Evolutionary conservation across 1,140 invertebrate genomes (phyloP).

Genomic region (Oedothorax gibbosus): DNA sequence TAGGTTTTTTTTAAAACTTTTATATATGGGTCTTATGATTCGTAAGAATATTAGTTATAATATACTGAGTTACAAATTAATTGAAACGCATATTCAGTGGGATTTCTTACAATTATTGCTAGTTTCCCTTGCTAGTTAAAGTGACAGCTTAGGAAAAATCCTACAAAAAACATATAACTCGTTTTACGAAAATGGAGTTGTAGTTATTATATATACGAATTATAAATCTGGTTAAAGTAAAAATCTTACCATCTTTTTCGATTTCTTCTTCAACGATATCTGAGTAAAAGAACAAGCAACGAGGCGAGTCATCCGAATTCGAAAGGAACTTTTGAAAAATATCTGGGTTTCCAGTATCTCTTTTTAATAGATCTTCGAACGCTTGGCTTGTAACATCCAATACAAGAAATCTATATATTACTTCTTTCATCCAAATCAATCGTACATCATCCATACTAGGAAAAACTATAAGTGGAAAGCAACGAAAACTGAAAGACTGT

Average conservation of each 20-base stretch:
- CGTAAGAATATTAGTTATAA: no score
- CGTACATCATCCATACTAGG: constrained; percentile 16
- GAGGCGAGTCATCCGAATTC: neutral
- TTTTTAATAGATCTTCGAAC: constrained; percentile 32
- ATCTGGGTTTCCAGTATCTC: neutral
- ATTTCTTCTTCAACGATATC: constrained; percentile 44
- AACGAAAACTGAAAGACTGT: neutral
- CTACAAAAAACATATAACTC: no score
- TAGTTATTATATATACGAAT: no score
- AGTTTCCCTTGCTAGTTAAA: no score
- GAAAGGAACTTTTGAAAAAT: constrained; percentile 2
- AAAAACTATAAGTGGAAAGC: neutral
- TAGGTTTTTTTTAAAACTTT: no score
- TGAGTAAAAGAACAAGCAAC: constrained; percentile 27
- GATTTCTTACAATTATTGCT: no score
- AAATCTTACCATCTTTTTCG: constrained; percentile 18
- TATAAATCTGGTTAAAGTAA: no score
- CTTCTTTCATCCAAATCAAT: constrained; percentile 39
- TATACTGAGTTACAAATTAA: no score
- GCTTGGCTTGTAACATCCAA: constrained; percentile 6
- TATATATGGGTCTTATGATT: no score
- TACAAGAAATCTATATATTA: constrained; percentile 33
- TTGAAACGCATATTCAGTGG: neutral
- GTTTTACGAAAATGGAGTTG: no score
- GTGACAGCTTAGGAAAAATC: no score